Evolutionary conservation across 2,888 invertebrate genomes (phyloP), one percentile per base, ranked within the genome.

Genomic region (Lypha dubia): DNA sequence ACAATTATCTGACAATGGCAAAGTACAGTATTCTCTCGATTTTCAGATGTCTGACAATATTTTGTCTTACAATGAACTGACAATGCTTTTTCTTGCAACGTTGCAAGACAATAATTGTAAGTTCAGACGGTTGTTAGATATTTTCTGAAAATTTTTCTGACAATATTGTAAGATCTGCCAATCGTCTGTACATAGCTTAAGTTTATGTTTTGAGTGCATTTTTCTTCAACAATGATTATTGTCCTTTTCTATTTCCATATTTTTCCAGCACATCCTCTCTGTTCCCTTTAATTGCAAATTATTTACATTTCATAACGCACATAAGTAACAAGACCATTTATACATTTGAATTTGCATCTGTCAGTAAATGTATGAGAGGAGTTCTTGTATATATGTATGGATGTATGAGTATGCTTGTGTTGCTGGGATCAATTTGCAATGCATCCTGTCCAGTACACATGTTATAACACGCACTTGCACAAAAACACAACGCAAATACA

Each of bases 371-470:
- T n/a, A n/a, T n/a, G n/a, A n/a, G n/a, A n/a, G n/a, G n/a, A n/a
- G n/a, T n/a, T n/a, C n/a, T n/a, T n/a, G n/a, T n/a, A n/a, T n/a
- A n/a, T n/a, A n/a, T 35, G 8, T 51, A 28, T 28, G 28, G 2
- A 11, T 35, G 38, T n/a, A 11, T 22, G 17, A n/a, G n/a, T n/a
- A 41, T 5, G 20, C 8, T 15, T 44, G 8, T 74, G 20, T 32
- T 28, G 35, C 13, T 63, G 35, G 44, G 32, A 62, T 70, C 62
- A 73, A 82, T 71, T 86, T 81, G 84, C 77, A 75, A 56, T 77
- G 73, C 62, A 68, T 77, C 41, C 73, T 84, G 84, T 84, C 80
- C 87, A 82, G 70, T 86, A 82, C 85, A 82, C 86, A 81, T 83
- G 87, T 85, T 86, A 75, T 76, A 35, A 58, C 24, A 44, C 41